These are phyloP conservation scores for Anas platyrhynchos DNA, from an alignment of 2,113 vertebrate species.

Conservation along the genomic window DNA sequence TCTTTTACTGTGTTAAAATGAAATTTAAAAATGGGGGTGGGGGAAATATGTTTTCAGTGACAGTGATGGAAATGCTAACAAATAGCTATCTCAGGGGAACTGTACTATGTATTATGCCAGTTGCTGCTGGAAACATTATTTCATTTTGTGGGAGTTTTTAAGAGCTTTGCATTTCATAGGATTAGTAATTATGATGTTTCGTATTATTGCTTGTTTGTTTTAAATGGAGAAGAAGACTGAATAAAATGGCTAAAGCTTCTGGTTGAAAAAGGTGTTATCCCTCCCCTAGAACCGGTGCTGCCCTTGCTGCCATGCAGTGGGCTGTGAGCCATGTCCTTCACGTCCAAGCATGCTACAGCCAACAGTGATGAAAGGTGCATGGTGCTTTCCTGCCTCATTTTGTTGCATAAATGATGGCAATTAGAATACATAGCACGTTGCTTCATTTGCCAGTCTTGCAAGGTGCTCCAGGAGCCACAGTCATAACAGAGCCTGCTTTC, in stretches of 20 bases:
- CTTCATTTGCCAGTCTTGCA: neutral
- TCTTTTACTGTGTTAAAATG: neutral
- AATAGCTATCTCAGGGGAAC: neutral
- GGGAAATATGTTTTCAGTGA: neutral
- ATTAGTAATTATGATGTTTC: neutral
- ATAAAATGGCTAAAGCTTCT: neutral
- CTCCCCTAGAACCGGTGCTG: neutral
- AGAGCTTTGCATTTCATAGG: neutral
- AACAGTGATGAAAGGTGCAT: neutral
- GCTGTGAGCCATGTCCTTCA: neutral
- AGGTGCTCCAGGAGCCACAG: neutral
- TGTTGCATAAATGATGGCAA: neutral
- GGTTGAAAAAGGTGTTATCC: neutral
- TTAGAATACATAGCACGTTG: accelerated
- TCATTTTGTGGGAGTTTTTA: neutral
- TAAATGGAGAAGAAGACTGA: neutral
- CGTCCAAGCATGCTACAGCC: neutral
- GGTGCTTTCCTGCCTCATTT: neutral
- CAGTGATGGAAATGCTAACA: neutral
- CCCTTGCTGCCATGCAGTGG: neutral
- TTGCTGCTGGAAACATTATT: neutral
- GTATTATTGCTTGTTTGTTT: neutral
- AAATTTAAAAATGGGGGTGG: neutral
- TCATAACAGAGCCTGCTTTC: neutral
- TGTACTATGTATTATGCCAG: neutral